A percentile compares a stretch with the other conserved stretches of the same genome.
Evolutionary conservation across 2,888 invertebrate species (phyloP).

Genomic region (Synergus itoensis): DNA sequence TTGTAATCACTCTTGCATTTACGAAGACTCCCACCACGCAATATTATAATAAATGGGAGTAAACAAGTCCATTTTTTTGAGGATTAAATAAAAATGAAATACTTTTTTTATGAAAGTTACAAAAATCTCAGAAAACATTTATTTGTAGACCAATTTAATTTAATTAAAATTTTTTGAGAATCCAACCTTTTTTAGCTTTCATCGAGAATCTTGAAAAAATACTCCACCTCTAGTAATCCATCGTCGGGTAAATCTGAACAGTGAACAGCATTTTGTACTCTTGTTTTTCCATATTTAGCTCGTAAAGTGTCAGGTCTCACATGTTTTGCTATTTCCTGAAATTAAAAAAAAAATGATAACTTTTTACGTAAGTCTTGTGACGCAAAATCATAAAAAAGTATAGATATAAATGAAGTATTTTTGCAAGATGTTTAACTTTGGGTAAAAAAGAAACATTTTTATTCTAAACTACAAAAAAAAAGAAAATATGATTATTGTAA

Average conservation of each 20-base stretch:
- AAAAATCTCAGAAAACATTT: conserved; percentile 24
- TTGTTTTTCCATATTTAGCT: conserved; percentile 90
- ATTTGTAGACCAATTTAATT: not conserved
- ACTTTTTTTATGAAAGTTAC: not conserved
- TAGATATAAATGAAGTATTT: not conserved
- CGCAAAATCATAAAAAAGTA: conserved; percentile 11
- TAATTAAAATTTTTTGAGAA: conserved; percentile 9
- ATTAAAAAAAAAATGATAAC: conserved; percentile 32
- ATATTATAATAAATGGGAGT: not conserved
- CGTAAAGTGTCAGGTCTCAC: conserved; percentile 91
- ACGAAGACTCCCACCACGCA: not conserved
- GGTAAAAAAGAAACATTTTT: not conserved
- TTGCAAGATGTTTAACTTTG: not conserved
- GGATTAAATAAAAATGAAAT: not conserved
- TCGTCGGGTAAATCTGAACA: conserved; percentile 96
- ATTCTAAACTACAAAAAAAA: not conserved
- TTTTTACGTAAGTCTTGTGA: conserved; percentile 27
- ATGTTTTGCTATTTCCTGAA: conserved; percentile 91
- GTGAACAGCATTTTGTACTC: conserved; percentile 93
- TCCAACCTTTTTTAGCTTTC: conserved; percentile 20
- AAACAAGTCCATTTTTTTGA: not conserved
- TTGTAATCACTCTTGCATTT: not conserved
- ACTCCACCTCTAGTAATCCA: conserved; percentile 89
- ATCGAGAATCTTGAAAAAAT: conserved; percentile 85
- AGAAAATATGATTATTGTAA: not conserved